Conservation (phyloP, 1,140 invertebrate species). For the Dreissena rostriformis region DNA sequence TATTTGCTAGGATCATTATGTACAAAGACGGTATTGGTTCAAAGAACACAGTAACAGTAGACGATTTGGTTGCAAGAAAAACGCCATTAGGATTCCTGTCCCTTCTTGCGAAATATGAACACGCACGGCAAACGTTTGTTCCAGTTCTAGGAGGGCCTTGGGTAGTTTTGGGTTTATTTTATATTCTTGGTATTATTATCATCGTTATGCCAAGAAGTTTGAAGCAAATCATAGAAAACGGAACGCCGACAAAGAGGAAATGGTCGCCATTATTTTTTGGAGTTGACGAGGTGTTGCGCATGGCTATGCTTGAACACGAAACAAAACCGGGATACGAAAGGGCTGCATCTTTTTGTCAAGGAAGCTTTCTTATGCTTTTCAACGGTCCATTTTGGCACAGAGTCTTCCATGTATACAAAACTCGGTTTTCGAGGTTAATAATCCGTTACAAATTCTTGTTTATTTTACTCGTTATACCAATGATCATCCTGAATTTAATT, state of each 20-base stretch:
- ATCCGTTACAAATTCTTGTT: not conserved
- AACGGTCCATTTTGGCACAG: slow-evolving; percentile 9
- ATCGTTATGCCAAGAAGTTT: slow-evolving; percentile 30
- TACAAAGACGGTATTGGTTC: slow-evolving; percentile 1
- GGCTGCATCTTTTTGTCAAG: not conserved
- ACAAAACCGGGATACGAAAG: slow-evolving; percentile 21
- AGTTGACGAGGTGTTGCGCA: slow-evolving; percentile 9
- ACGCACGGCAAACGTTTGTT: slow-evolving; percentile 22
- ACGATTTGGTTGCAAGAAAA: not conserved
- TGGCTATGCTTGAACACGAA: not conserved
- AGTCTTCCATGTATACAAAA: not conserved
- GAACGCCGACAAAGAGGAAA: not conserved
- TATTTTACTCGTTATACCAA: not conserved
- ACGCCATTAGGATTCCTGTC: slow-evolving; percentile 27
- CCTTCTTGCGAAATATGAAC: not conserved
- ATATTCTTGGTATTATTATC: slow-evolving; percentile 8
- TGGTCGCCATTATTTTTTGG: slow-evolving; percentile 7
- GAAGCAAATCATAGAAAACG: slow-evolving; percentile 36
- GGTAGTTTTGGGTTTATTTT: slow-evolving; percentile 15
- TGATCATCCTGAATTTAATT: not conserved
- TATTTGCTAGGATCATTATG: slow-evolving; percentile 20
- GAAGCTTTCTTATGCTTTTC: slow-evolving; percentile 23
- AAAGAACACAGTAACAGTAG: not conserved
- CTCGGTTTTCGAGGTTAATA: not conserved
- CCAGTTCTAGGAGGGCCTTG: slow-evolving; percentile 33